Conservation (phyloP, 2,888 invertebrate species). For the Nowickia ferox region DNA sequence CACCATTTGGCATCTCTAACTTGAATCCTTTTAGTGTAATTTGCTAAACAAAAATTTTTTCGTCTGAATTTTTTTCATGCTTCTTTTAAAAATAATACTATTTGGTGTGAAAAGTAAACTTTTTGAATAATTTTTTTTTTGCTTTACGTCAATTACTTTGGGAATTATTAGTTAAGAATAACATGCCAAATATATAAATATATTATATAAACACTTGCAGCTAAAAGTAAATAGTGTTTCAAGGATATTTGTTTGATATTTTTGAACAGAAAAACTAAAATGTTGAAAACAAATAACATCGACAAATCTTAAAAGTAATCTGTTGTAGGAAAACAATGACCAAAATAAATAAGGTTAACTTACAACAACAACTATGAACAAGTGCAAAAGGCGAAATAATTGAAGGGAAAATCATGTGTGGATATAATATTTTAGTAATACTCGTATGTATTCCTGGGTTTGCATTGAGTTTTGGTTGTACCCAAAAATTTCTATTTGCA, state of each 20-base stretch:
- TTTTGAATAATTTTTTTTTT: slow-evolving; percentile 2
- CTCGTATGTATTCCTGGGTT: too few species aligned
- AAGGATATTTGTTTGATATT: slow-evolving; percentile 19
- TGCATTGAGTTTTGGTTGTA: too few species aligned
- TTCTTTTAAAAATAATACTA: not conserved
- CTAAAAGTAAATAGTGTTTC: slow-evolving; percentile 51
- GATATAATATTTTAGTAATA: too few species aligned
- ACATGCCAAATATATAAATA: slow-evolving; percentile 57
- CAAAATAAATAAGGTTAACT: too few species aligned
- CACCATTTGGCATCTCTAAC: too few species aligned
- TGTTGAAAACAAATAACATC: not conserved
- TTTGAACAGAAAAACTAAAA: slow-evolving; percentile 7
- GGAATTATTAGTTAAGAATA: slow-evolving; percentile 39
- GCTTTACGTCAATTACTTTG: slow-evolving; percentile 42
- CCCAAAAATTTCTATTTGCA: too few species aligned
- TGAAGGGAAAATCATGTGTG: too few species aligned
- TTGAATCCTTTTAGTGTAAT: slow-evolving; percentile 34
- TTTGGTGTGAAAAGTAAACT: slow-evolving; percentile 2
- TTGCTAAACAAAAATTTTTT: slow-evolving; percentile 2
- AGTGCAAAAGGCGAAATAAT: too few species aligned
- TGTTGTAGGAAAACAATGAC: not conserved
- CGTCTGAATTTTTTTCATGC: not conserved
- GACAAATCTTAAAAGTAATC: not conserved
- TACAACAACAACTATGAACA: too few species aligned
- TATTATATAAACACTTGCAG: slow-evolving; percentile 17